Evolutionary conservation across 2,113 vertebrate genomes (phyloP).

Genomic region (Verasper variegatus): DNA sequence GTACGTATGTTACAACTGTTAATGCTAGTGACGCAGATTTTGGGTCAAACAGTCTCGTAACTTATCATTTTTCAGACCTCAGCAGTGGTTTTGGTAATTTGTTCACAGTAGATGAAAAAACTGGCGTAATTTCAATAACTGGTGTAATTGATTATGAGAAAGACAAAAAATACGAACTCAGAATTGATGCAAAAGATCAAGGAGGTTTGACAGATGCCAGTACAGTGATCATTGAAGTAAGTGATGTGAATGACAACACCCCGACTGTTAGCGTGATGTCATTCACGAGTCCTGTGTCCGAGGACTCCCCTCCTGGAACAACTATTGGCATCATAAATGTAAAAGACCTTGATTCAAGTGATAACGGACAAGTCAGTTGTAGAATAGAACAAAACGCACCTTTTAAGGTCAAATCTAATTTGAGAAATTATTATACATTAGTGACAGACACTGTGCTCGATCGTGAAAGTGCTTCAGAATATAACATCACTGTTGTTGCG

Average conservation of each 20-base stretch:
- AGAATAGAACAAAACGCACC: conserved; percentile 37
- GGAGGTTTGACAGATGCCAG: conserved; percentile 60
- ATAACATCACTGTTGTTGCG: conserved; percentile 62
- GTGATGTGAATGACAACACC: conserved; percentile 65
- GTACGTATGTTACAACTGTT: conserved; percentile 67
- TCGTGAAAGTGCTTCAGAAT: conserved; percentile 57
- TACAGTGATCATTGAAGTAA: conserved; percentile 64
- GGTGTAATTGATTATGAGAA: conserved; percentile 49
- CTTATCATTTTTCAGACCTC: conserved; percentile 50
- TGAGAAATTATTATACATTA: conserved; percentile 66
- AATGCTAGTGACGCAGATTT: conserved; percentile 80
- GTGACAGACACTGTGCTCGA: conserved; percentile 50
- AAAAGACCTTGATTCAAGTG: conserved; percentile 60
- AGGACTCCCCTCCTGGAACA: conserved; percentile 57
- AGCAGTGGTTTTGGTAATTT: neutral
- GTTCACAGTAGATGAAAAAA: neutral
- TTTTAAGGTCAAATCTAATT: conserved; percentile 61
- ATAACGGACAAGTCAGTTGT: conserved; percentile 62
- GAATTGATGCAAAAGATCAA: conserved; percentile 64
- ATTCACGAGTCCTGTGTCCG: conserved; percentile 55
- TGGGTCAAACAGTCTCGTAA: conserved; percentile 59
- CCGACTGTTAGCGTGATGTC: conserved; percentile 54
- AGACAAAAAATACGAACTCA: conserved; percentile 24
- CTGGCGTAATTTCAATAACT: neutral
- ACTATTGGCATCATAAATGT: conserved; percentile 64